Evolutionary conservation across 2,113 vertebrate genomes (phyloP).

Genomic region (Parus major): DNA sequence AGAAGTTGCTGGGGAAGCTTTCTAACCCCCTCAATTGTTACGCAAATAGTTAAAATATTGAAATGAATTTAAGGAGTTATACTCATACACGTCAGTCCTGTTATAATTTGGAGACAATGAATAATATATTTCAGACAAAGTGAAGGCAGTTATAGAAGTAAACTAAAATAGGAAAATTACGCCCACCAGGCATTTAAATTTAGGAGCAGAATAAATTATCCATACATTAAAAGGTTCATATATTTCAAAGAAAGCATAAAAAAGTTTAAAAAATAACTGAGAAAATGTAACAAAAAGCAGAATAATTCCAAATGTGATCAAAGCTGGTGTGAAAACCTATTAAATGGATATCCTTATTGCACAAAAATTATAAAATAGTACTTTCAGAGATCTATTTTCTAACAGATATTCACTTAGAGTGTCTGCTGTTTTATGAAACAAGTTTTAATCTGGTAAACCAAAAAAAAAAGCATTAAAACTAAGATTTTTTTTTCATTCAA

Average conservation of each 20-base stretch:
- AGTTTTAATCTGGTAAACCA: constrained; percentile 54
- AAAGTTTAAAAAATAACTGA: constrained; percentile 66
- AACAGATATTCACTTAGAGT: constrained; percentile 6
- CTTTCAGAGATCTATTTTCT: constrained; percentile 42
- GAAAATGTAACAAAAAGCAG: constrained; percentile 72
- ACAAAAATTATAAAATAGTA: constrained; percentile 41
- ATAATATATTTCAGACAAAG: constrained; percentile 75
- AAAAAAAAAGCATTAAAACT: neutral
- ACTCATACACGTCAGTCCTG: constrained; percentile 51
- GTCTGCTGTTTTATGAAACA: constrained; percentile 54
- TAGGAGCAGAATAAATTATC: constrained; percentile 77
- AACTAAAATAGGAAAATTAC: constrained; percentile 77
- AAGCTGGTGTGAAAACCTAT: constrained; percentile 64
- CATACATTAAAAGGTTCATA: constrained; percentile 74
- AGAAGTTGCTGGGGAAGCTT: constrained; percentile 30
- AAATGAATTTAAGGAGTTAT: constrained; percentile 68
- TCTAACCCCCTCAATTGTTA: constrained; percentile 32
- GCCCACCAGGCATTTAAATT: constrained; percentile 75
- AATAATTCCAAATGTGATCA: constrained; percentile 72
- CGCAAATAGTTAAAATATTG: constrained; percentile 76
- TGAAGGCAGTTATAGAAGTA: constrained; percentile 71
- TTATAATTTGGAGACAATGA: constrained; percentile 76
- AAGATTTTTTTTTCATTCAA: constrained; percentile 35
- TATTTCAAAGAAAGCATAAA: constrained; percentile 73
- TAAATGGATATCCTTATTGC: constrained; percentile 58